These are phyloP conservation scores for Halesus radiatus DNA, from an alignment of 1,140 invertebrate species.

Conservation along the genomic window DNA sequence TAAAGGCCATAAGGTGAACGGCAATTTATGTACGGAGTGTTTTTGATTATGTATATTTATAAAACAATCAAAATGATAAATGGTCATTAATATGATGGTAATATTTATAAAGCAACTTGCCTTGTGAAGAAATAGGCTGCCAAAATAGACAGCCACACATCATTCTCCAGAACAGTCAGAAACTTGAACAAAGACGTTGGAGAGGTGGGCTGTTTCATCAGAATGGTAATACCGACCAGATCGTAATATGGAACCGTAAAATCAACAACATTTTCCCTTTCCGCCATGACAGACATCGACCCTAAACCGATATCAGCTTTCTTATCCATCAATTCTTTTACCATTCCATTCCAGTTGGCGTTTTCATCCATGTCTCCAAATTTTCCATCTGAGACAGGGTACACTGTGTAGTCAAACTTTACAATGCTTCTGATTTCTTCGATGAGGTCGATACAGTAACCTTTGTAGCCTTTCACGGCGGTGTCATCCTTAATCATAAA, in stretches of 20 bases:
- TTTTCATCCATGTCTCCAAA: slow-evolving; percentile 90
- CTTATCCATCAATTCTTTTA: slow-evolving; percentile 91
- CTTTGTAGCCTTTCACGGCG: slow-evolving; percentile 79
- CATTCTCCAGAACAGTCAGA: slow-evolving; percentile 93
- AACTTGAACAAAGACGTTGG: slow-evolving; percentile 96
- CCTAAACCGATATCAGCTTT: slow-evolving; percentile 91
- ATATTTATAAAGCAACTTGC: slow-evolving; percentile 61
- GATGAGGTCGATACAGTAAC: slow-evolving; percentile 95
- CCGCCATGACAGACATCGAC: slow-evolving; percentile 93
- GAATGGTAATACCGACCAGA: slow-evolving; percentile 92
- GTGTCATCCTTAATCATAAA: slow-evolving; percentile 85
- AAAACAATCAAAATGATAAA: background rate
- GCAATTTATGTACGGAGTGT: background rate
- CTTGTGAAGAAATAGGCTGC: slow-evolving; percentile 95
- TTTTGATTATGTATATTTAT: background rate
- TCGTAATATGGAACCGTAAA: slow-evolving; percentile 97
- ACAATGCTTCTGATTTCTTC: slow-evolving; percentile 86
- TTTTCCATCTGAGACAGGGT: slow-evolving; percentile 80
- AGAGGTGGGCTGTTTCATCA: slow-evolving; percentile 86
- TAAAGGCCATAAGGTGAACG: no score
- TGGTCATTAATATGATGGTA: no score
- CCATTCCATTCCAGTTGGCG: slow-evolving; percentile 92
- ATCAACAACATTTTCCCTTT: slow-evolving; percentile 94
- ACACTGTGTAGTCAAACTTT: slow-evolving; percentile 92
- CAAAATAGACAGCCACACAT: slow-evolving; percentile 97